phyloP scores from a whole-genome alignment of 2,888 invertebrate genomes.

The Phyto melanocephala region DNA sequence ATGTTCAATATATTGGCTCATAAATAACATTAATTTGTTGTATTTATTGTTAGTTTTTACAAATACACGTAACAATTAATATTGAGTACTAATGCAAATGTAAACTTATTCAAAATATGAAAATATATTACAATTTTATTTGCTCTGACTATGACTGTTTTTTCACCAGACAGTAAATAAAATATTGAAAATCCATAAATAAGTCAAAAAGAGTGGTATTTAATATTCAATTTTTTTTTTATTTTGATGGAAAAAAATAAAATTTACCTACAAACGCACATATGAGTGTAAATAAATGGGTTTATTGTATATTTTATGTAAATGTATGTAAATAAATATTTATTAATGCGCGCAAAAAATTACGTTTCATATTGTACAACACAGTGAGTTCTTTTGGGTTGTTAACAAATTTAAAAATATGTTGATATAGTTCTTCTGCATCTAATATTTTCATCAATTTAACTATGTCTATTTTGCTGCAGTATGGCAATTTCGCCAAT shows the following conservation, averaged over 20 bases:
- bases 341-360: no score
- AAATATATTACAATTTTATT: conserved; percentile 26
- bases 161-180: conserved; percentile 34
- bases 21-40: conserved; percentile 27
- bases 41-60: not conserved
- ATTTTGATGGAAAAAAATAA: not conserved
- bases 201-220: conserved; percentile 21
- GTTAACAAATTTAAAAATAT: no score
- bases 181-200: conserved; percentile 50
- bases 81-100: not conserved
- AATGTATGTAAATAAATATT: no score
- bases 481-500: no score
- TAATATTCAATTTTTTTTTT: not conserved
- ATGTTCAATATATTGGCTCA: not conserved
- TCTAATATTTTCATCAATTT: no score
- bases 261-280: not conserved
- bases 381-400: no score
- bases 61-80: conserved; percentile 30
- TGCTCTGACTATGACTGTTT: not conserved
- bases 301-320: not conserved
- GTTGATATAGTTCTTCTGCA: no score
- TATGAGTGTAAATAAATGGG: no score
- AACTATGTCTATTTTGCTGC: no score
- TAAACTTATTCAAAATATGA: conserved; percentile 15
- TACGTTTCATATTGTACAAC: no score